Conservation (phyloP, 2,888 invertebrate species). For the Amphipoea oculea region DNA sequence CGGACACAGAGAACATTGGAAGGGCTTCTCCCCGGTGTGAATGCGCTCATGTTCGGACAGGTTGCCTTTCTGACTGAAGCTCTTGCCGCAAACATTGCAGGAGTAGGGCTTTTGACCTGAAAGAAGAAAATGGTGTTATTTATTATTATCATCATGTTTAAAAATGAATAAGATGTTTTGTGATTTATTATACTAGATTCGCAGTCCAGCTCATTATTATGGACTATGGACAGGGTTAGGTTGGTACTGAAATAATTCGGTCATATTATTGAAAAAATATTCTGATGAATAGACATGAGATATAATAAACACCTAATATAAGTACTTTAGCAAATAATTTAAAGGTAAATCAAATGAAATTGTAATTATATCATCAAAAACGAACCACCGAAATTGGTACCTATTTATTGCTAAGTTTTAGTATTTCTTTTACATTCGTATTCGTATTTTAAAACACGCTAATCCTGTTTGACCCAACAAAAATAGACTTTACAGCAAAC, state of each 20-base stretch:
- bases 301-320: too few relatives aligned
- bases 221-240: not conserved
- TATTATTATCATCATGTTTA: not conserved
- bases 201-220: not conserved
- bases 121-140: not conserved
- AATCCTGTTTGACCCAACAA: too few relatives aligned
- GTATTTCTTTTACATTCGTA: too few relatives aligned
- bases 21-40: slow-evolving; percentile 95
- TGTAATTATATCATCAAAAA: too few relatives aligned
- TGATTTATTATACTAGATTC: not conserved
- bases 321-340: too few relatives aligned
- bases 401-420: too few relatives aligned
- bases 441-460: too few relatives aligned
- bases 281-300: too few relatives aligned
- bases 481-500: too few relatives aligned
- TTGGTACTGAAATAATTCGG: not conserved
- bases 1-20: slow-evolving; percentile 92
- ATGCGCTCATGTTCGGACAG: slow-evolving; percentile 94
- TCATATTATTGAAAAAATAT: too few relatives aligned
- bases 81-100: slow-evolving; percentile 93
- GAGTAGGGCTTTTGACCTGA: slow-evolving; percentile 91
- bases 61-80: slow-evolving; percentile 95
- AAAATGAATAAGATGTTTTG: not conserved
- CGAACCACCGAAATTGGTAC: too few relatives aligned
- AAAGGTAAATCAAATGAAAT: too few relatives aligned